Base-by-base conservation (phyloP, 2,113 vertebrate species). In the Ornithorhynchus anatinus region DNA sequence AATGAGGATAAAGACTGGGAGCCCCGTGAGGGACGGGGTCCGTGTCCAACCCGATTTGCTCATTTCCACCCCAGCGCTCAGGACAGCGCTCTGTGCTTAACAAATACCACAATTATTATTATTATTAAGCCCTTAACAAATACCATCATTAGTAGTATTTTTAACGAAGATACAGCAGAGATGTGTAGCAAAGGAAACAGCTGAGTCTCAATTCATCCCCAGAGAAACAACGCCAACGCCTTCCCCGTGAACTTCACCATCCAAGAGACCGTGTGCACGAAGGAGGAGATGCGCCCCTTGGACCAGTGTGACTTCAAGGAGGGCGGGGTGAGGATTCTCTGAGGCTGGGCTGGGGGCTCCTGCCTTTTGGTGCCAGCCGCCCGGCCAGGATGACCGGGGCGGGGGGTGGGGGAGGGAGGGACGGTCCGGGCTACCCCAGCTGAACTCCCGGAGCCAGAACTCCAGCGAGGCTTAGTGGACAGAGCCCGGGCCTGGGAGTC, bases 21-120 rank as follows among this genome's bases (percentile, higher is more conserved):
- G n/a, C n/a, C n/a, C n/a, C n/a, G n/a, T n/a, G n/a, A n/a, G n/a
- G n/a, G n/a, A n/a, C n/a, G n/a, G n/a, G n/a, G n/a, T n/a, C n/a
- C n/a, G n/a, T n/a, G n/a, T n/a, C n/a, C n/a, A n/a, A n/a, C n/a
- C n/a, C n/a, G n/a, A n/a, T 10, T 27, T 57, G 6, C 4, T 14
- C 35, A 12, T 4, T 8, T 11, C 31, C 15, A 13, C 47, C 16
- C 11, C 8, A 17, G 47, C 25, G 25, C 47, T 27, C 4, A 10
- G 15, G 23, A 1, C 15, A 23, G 10, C 10, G n/a, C 2, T 8
- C n/a, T 10, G 7, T 17, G 17, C 13, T 27, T 5, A 1, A 33
- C 23, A 17, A 6, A 4, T 37, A 35, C 32, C 10, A 16, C 22
- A 7, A 16, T 56, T 20, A n/a, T 7, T 33, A n/a, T 37, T 9